phyloP scores from a whole-genome alignment of 2,888 invertebrate species.

The Ceramica pisi region DNA sequence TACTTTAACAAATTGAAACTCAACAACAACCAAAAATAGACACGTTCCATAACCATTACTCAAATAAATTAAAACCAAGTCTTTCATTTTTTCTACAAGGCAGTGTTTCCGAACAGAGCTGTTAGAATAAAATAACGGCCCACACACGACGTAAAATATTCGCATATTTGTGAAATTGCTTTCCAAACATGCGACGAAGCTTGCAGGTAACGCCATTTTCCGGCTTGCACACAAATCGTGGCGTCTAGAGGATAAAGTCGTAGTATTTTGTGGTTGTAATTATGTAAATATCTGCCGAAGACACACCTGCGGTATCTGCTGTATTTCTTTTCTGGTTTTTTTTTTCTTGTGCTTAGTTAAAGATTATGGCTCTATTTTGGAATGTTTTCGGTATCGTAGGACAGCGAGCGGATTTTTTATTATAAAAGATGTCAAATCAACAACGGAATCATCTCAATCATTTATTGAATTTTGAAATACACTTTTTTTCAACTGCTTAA shows the following conservation, averaged over 20 bases:
- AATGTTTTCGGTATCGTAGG: background rate
- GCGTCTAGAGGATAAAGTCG: slow-evolving; percentile 45
- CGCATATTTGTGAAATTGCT: slow-evolving; percentile 70
- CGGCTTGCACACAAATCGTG: slow-evolving; percentile 60
- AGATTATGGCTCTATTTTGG: background rate
- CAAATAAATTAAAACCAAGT: slow-evolving; percentile 7
- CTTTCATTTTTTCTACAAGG: background rate
- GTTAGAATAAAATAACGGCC: slow-evolving; percentile 40
- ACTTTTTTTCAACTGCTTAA: no score
- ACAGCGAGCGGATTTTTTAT: no score
- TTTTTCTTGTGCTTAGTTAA: slow-evolving; percentile 7
- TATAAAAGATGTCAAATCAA: no score
- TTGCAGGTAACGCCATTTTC: slow-evolving; percentile 61
- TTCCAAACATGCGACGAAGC: slow-evolving; percentile 65
- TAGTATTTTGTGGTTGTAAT: slow-evolving; percentile 50
- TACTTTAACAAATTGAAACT: background rate
- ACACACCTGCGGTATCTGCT: slow-evolving; percentile 41
- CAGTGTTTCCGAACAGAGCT: slow-evolving; percentile 26
- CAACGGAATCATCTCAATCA: background rate
- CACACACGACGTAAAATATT: slow-evolving; percentile 57
- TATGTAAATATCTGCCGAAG: slow-evolving; percentile 44
- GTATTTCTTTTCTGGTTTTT: background rate
- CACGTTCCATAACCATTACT: background rate
- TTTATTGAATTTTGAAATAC: background rate
- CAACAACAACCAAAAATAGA: background rate